Conservation (phyloP, 2,113 vertebrate species). For the Chaetodon trifascialis region DNA sequence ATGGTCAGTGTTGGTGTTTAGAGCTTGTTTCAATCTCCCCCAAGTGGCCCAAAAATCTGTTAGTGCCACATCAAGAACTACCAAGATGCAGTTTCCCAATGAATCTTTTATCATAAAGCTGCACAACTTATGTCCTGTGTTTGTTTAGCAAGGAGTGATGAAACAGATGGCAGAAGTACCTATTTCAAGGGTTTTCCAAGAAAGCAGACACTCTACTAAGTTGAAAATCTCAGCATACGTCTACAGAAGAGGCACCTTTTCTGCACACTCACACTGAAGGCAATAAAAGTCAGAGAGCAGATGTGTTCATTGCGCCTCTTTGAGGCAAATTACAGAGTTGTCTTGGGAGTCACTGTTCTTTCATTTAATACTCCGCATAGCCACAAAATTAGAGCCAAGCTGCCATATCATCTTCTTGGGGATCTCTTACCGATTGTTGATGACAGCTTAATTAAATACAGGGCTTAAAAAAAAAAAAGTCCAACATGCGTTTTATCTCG, state of each 20-base stretch:
- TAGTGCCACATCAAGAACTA: not conserved
- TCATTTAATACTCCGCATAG: conserved; percentile 58
- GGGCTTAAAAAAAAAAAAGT: conserved; percentile 24
- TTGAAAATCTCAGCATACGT: conserved; percentile 3
- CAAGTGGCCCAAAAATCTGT: not conserved
- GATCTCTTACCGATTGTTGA: conserved; percentile 51
- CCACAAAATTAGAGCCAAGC: conserved; percentile 57
- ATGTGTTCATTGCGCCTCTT: conserved; percentile 53
- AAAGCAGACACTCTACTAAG: conserved; percentile 15
- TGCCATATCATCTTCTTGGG: conserved; percentile 51
- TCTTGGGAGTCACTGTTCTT: conserved; percentile 53
- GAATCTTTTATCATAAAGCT: not conserved
- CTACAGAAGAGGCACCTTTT: conserved; percentile 26
- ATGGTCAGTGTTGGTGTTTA: no score
- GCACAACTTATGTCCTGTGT: not conserved
- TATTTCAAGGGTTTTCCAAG: conserved; percentile 25
- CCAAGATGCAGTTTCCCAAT: not conserved
- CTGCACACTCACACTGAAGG: conserved; percentile 25
- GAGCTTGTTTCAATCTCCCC: no score
- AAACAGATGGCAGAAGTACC: not conserved
- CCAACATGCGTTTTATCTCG: conserved; percentile 33
- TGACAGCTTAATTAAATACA: conserved; percentile 68
- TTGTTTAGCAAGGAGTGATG: conserved; percentile 1
- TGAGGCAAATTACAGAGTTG: conserved; percentile 63
- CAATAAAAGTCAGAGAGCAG: conserved; percentile 57